These are phyloP conservation scores for Psephotus haematonotus DNA, from an alignment of 2,113 vertebrate genomes.

Conservation along the genomic window DNA sequence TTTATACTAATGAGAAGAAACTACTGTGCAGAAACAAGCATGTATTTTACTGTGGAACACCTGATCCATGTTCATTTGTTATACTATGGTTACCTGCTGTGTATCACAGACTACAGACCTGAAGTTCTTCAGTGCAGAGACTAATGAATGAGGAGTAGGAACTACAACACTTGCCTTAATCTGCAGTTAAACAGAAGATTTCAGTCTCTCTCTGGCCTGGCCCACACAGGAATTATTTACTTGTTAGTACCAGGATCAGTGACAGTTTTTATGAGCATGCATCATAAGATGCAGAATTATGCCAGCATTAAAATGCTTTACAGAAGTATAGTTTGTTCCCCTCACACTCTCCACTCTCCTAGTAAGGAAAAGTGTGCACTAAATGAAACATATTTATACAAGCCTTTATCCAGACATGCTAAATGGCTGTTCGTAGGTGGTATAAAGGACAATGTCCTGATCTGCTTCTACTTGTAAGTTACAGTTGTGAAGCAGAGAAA, in stretches of 20 bases:
- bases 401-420: not conserved
- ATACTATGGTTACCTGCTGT: not conserved
- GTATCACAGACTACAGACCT: not conserved
- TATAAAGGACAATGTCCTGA: not conserved
- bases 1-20: not conserved
- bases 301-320: not conserved
- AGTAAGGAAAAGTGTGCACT: not conserved
- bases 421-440: not conserved
- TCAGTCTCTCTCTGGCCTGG: not conserved
- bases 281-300: not conserved
- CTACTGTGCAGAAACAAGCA: not conserved
- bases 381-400: not conserved
- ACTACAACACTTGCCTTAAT: not conserved
- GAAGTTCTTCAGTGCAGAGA: not conserved
- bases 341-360: fast-evolving
- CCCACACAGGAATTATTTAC: not conserved
- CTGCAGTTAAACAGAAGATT: not conserved
- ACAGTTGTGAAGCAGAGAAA: not conserved
- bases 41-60: not conserved
- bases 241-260: not conserved
- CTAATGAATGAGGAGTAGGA: not conserved
- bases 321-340: not conserved
- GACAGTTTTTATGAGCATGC: not conserved
- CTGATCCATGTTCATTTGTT: not conserved
- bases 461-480: not conserved